Conservation (phyloP, 1,140 invertebrate genomes). For the Pseudomyrmex gracilis region DNA sequence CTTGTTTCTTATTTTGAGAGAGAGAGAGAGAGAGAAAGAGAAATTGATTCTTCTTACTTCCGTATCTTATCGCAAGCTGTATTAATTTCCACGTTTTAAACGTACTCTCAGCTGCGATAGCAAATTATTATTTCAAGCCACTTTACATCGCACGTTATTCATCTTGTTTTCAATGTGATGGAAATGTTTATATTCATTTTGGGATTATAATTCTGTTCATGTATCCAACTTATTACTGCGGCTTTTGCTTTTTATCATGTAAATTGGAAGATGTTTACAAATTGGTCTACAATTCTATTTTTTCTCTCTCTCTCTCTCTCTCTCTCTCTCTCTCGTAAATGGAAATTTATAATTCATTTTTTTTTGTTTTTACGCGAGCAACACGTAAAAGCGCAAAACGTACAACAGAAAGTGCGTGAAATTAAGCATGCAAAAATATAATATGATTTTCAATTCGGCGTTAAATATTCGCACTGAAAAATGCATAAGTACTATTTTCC, state of each 20-base stretch:
- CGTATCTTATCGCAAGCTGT: background rate
- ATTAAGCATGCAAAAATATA: too few species aligned
- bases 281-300: too few species aligned
- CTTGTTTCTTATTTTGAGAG: too few species aligned
- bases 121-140: constrained; percentile 14
- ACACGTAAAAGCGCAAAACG: too few species aligned
- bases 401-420: too few species aligned
- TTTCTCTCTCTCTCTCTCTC: too few species aligned
- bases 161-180: constrained; percentile 13
- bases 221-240: background rate
- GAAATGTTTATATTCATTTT: constrained; percentile 15
- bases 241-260: background rate
- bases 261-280: too few species aligned
- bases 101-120: background rate
- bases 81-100: constrained; percentile 40
- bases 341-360: too few species aligned
- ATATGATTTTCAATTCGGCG: too few species aligned
- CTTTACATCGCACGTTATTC: background rate
- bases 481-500: background rate
- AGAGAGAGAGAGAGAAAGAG: background rate
- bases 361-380: too few species aligned
- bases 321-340: too few species aligned
- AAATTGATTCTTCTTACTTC: background rate
- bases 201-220: background rate
- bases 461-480: too few species aligned